Base-by-base conservation (phyloP, 2,888 invertebrate species). In the Diachrysia chrysitis region DNA sequence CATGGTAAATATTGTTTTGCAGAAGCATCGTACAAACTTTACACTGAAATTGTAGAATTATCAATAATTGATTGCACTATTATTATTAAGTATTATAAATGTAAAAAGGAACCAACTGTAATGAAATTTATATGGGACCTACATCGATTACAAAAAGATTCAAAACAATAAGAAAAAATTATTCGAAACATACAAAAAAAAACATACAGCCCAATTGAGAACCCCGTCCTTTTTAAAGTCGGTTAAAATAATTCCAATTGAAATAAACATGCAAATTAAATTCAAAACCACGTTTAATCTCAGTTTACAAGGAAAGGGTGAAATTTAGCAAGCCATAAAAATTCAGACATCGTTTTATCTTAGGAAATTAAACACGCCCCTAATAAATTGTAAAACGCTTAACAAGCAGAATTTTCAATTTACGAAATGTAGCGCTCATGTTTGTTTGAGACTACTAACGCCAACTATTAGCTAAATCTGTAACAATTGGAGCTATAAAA, bases 271-370 rank as follows among this genome's bases (percentile, higher is more conserved):
- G 63, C 51, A 64, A 76, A 73, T 67, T 17, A 42, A 58, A 66
- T 74, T 70, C 67, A 63, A 53, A 67, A 71, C 48, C 58, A 56
- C 66, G 53, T 64, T 56, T 69, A 76, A 73, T 76, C 63, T 17
- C 54, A 14, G 69, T 63, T 71, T 70, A 73, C 69, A 74, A 70
- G 64, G 56, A 62, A 79, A 78, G 76, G 82, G 83, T 78, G 68
- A 58, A 78, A 83, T 62, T 82, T 80, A 86, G 83, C 83, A 83
- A 83, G 77, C 83, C 78, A 83, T 86, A 83, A 87, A 89, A 86
- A 87, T 84, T 83, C 85, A 71, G 71, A 58, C 66, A 59, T 70
- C 63, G 73, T 54, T 69, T 69, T 68, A 72, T 79, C 76, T 80
- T 70, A 61, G 57, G 53, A 71, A 71, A 74, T 80, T 77, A 69